phyloP scores from a whole-genome alignment of 35 echinoderm and acorn worm species.

The Diadema setosum region DNA sequence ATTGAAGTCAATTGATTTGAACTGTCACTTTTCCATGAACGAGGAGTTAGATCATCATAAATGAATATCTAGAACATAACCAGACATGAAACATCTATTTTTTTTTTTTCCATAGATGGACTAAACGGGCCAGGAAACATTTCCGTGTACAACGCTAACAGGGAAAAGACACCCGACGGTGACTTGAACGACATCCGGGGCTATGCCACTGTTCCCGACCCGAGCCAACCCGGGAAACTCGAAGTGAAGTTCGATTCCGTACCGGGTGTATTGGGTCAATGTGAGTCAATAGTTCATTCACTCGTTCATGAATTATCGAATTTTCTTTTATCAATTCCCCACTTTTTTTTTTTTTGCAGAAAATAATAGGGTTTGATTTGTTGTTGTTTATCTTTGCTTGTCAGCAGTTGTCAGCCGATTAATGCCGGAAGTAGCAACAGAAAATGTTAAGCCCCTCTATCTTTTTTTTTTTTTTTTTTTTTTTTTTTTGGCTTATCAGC shows the following conservation, averaged over 20 bases:
- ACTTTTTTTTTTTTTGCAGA: too few relatives aligned
- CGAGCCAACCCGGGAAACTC: slow-evolving; percentile 50
- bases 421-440: too few relatives aligned
- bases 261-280: too few relatives aligned
- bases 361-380: too few relatives aligned
- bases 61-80: neutral
- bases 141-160: slow-evolving; percentile 60
- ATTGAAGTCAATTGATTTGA: neutral
- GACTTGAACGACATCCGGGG: slow-evolving; percentile 20
- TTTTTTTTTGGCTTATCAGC: too few relatives aligned
- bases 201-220: slow-evolving; percentile 35
- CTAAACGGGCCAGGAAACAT: slow-evolving; percentile 41
- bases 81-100: neutral
- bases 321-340: too few relatives aligned
- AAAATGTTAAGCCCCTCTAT: too few relatives aligned
- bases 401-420: too few relatives aligned
- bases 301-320: too few relatives aligned
- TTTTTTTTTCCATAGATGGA: slow-evolving; percentile 31
- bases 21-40: neutral
- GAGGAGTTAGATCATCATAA: neutral
- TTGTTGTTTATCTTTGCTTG: too few relatives aligned
- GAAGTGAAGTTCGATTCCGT: slow-evolving; percentile 39
- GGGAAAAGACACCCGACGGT: slow-evolving; percentile 12
- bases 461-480: too few relatives aligned
- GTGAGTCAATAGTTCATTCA: too few relatives aligned